phyloP scores from a whole-genome alignment of 1,140 invertebrate genomes.

The Paralvinella palmiformis region DNA sequence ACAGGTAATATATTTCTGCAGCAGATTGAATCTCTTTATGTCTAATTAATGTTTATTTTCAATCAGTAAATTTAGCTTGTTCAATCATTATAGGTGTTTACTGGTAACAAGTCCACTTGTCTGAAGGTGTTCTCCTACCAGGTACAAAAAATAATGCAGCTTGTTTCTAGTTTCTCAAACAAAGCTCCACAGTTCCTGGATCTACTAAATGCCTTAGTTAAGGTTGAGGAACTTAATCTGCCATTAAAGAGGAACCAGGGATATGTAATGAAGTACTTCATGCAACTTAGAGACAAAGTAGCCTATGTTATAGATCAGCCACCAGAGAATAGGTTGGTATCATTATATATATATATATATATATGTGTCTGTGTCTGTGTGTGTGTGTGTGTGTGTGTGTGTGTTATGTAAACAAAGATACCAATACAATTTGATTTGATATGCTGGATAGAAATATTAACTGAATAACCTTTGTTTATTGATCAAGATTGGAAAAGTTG shows the following conservation, averaged over 20 bases:
- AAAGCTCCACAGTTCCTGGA: constrained; percentile 41
- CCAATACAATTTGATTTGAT: too few relatives aligned
- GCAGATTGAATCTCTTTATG: too few relatives aligned
- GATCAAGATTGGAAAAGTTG: too few relatives aligned
- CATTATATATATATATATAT: too few relatives aligned
- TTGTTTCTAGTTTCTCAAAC: constrained; percentile 32
- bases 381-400: too few relatives aligned
- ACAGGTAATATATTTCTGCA: too few relatives aligned
- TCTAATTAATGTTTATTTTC: too few relatives aligned
- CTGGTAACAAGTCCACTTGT: constrained; percentile 41
- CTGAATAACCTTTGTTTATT: too few relatives aligned
- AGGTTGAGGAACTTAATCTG: constrained; percentile 41
- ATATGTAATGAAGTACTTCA: constrained; percentile 49
- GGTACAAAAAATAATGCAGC: constrained; percentile 39
- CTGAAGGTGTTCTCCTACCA: constrained; percentile 40
- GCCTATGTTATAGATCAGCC: constrained; percentile 32
- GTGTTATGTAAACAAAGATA: background rate
- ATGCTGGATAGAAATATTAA: too few relatives aligned
- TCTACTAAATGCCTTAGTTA: constrained; percentile 39
- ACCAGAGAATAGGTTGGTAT: constrained; percentile 29
- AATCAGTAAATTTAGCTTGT: too few relatives aligned
- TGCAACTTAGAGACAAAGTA: constrained; percentile 41
- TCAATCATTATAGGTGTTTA: constrained; percentile 43
- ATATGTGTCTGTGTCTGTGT: constrained; percentile 2
- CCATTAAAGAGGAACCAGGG: constrained; percentile 46